Percentiles rank a stretch among this genome's conserved stretches.
Conservation (phyloP, 2,888 invertebrate genomes). For the Aspidapion aeneum region DNA sequence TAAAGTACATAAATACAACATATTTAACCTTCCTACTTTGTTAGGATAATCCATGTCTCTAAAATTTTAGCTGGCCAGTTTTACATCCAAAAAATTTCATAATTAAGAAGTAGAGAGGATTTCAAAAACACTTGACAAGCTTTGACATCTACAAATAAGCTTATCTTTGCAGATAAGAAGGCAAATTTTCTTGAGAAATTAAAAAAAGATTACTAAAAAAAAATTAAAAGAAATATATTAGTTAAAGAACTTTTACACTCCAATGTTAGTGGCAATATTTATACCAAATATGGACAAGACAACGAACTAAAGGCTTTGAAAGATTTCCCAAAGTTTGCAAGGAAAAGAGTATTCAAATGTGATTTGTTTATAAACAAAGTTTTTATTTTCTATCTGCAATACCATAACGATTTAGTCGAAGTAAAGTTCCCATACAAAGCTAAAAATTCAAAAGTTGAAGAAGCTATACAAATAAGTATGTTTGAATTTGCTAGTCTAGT, state of each 20-base stretch:
- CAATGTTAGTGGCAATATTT: conserved; percentile 30
- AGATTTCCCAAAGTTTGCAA: conserved; percentile 26
- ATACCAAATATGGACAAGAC: conserved; percentile 30
- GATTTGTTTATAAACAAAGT: conserved; percentile 30
- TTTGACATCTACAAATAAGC: background rate
- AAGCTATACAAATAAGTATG: conserved; percentile 20
- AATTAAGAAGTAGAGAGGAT: conserved; percentile 2
- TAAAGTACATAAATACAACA: conserved; percentile 33
- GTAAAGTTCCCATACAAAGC: conserved; percentile 36
- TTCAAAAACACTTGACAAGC: conserved; percentile 8
- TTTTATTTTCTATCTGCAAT: conserved; percentile 31
- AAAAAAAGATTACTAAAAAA: conserved; percentile 26
- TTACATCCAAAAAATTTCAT: conserved; percentile 18
- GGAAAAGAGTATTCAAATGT: conserved; percentile 24
- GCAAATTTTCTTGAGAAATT: conserved; percentile 26
- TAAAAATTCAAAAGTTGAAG: conserved; percentile 24
- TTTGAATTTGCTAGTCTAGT: background rate
- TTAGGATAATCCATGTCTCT: too few relatives aligned
- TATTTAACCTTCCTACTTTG: too few relatives aligned
- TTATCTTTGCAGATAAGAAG: conserved; percentile 24
- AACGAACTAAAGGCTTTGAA: conserved; percentile 30
- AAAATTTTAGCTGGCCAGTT: background rate
- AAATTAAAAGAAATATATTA: conserved; percentile 27
- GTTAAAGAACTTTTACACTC: conserved; percentile 29
- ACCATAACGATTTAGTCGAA: conserved; percentile 35